Conservation (phyloP, 1,140 invertebrate species). For the Calliphora vicina region DNA sequence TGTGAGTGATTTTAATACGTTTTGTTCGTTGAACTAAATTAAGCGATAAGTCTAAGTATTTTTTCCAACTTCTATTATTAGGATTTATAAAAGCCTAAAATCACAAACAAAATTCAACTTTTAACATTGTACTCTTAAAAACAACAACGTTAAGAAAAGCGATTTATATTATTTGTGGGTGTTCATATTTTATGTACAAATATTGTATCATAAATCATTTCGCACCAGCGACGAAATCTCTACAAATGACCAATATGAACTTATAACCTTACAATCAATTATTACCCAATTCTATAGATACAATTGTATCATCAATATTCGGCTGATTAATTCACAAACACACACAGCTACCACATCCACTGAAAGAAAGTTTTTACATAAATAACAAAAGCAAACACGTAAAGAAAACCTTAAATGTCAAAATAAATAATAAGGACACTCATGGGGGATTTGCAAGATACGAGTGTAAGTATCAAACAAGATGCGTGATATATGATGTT, state of each 20-base stretch:
- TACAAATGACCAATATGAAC: conserved; percentile 1
- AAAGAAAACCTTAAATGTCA: conserved; percentile 37
- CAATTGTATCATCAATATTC: conserved; percentile 10
- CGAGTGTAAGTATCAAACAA: neutral
- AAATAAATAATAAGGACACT: conserved; percentile 40
- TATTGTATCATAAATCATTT: neutral
- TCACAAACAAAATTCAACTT: too few species aligned
- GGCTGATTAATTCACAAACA: conserved; percentile 22
- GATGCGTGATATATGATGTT: conserved; percentile 39
- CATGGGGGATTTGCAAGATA: conserved; percentile 37
- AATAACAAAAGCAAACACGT: neutral
- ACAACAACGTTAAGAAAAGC: too few species aligned
- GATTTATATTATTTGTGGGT: too few species aligned
- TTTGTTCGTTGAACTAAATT: too few species aligned
- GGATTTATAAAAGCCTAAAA: too few species aligned
- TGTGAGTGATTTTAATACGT: too few species aligned
- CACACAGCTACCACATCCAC: neutral
- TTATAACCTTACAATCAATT: conserved; percentile 19
- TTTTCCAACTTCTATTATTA: too few species aligned
- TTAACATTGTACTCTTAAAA: too few species aligned
- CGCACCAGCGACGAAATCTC: neutral
- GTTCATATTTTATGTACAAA: neutral
- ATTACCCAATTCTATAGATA: neutral
- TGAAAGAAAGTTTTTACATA: conserved; percentile 18
- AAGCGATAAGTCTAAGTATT: too few species aligned